Base-by-base conservation (phyloP, 2,888 invertebrate species). In the Miltochrista miniata region DNA sequence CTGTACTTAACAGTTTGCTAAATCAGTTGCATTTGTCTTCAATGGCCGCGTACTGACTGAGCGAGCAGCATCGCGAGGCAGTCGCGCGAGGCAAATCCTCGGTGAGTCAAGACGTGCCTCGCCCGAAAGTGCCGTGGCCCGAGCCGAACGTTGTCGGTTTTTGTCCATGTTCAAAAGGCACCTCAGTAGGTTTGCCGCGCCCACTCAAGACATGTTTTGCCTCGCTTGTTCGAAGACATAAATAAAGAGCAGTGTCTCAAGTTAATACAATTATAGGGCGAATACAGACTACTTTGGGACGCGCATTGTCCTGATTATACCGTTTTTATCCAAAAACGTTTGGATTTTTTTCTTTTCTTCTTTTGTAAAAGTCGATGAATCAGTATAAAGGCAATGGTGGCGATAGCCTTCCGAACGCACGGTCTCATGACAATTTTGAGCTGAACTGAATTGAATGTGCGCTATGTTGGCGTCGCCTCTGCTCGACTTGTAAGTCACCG, bases 121-220 rank as follows among this genome's bases (percentile, higher is more conserved):
- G 54, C 45, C 56, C 51, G 54, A 59, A 56, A 55, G 46, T 59
- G 56, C 59, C 58, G 44, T 56, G 54, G 47, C 58, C n/a, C 53
- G 61, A 64, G 63, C 61, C 57, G 30, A 56, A 24, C 54, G 53
- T 60, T 63, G 64, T 59, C 61, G 43, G 51, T 47, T 46, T 53
- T 53, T 34, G 45, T 36, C 37, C 15, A 55, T 60, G 58, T 59
- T 56, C 60, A 64, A 67, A n/a, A 61, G 63, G 60, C 58, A 59
- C 57, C 58, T 63, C 58, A 56, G 57, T 60, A 60, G 46, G 59
- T 59, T 63, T 60, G 58, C 58, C 59, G 62, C 60, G 58, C 48
- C 51, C 59, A 59, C 55, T 40, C 29, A 29, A 29, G 40, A 29
- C 40, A 58, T 59, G 60, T 56, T 58, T 62, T 42, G 60, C 56